Percentiles rank a stretch among this genome's conserved stretches.
Evolutionary conservation across 1,140 invertebrate genomes (phyloP).

Genomic region (Dreissena polymorpha): DNA sequence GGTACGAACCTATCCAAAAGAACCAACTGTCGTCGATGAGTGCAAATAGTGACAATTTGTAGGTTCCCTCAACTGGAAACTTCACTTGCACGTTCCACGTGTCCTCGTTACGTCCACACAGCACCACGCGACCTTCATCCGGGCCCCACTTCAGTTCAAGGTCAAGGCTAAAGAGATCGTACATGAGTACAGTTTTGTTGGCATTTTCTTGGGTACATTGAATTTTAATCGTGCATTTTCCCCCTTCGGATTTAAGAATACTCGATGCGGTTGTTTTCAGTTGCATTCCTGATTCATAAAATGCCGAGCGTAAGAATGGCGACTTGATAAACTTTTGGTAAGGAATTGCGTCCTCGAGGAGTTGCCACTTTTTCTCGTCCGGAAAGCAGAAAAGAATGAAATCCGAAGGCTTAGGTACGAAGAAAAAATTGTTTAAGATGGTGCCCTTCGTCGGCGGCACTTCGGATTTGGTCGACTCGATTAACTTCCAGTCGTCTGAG

Average conservation of each 20-base stretch:
- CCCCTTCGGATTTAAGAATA: slow-evolving; percentile 24
- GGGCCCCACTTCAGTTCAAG: slow-evolving; percentile 4
- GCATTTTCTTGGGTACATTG: slow-evolving; percentile 37
- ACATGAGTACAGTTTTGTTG: slow-evolving; percentile 47
- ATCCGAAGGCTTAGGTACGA: slow-evolving; percentile 52
- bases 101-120: slow-evolving; percentile 44
- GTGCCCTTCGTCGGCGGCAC: neutral
- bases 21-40: slow-evolving; percentile 32
- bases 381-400: slow-evolving; percentile 55
- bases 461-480: neutral
- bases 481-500: slow-evolving; percentile 27
- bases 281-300: slow-evolving; percentile 44
- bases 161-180: slow-evolving; percentile 52
- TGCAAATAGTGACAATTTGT: slow-evolving; percentile 35
- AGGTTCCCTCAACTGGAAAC: slow-evolving; percentile 57
- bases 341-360: slow-evolving; percentile 9
- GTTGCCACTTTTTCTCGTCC: slow-evolving; percentile 48
- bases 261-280: slow-evolving; percentile 25
- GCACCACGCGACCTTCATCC: slow-evolving; percentile 32
- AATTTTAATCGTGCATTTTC: slow-evolving; percentile 44
- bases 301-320: slow-evolving; percentile 39
- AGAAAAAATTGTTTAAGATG: slow-evolving; percentile 54
- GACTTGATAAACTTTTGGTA: slow-evolving; percentile 19
- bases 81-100: slow-evolving; percentile 49
- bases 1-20: slow-evolving; percentile 46